Conservation (phyloP, 2,888 invertebrate species). For the Tetragonula carbonaria region DNA sequence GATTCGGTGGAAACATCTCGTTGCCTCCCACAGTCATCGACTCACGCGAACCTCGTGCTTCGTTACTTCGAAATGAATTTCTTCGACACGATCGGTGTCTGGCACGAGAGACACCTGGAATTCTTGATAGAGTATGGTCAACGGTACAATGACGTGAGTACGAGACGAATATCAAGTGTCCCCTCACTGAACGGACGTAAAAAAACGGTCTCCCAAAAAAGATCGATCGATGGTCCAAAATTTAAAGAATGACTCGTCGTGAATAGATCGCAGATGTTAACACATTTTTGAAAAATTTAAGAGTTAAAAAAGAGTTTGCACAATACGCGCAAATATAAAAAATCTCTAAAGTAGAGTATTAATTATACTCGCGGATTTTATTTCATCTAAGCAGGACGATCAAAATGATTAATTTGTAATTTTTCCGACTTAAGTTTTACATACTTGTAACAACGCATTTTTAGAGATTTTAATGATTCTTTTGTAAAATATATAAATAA, state of each 20-base stretch:
- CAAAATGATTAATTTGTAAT: too few species aligned
- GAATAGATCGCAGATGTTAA: too few species aligned
- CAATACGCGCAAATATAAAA: too few species aligned
- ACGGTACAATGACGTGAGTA: constrained; percentile 38
- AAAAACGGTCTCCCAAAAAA: background rate
- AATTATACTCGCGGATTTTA: too few species aligned
- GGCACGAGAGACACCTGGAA: constrained; percentile 16
- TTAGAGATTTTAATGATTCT: too few species aligned
- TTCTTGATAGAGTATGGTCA: constrained; percentile 34
- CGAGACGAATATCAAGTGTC: constrained; percentile 34
- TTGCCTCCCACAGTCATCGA: constrained; percentile 2
- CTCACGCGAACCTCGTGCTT: background rate
- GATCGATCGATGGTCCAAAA: background rate
- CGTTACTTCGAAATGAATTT: constrained; percentile 24
- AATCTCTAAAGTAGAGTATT: too few species aligned
- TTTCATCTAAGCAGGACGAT: too few species aligned
- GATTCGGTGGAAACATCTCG: background rate
- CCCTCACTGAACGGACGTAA: background rate
- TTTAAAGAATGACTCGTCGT: background rate
- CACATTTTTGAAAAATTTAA: too few species aligned
- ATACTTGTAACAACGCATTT: too few species aligned
- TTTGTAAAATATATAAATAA: too few species aligned
- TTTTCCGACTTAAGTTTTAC: too few species aligned
- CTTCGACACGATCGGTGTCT: constrained; percentile 7
- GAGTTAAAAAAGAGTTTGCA: too few species aligned